Evolutionary conservation across 2,113 vertebrate species (phyloP), one percentile per base, ranked within the genome.

Genomic region (Atrichornis clamosus): DNA sequence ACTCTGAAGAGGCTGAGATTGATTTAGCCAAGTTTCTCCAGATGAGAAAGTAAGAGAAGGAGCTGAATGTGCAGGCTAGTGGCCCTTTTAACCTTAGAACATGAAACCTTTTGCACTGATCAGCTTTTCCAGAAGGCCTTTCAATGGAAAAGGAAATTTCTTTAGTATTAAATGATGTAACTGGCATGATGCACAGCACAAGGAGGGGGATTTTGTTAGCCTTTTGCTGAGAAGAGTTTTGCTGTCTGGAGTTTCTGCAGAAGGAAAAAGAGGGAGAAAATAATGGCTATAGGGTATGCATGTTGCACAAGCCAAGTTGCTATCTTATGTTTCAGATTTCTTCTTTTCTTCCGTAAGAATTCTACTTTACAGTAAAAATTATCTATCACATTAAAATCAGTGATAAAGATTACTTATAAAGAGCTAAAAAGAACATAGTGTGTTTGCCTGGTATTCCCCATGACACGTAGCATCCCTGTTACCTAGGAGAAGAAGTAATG

Each of bases 401-500:
- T 92, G 49, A 30, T 52, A 83, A 90, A 32, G 33, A 22, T 95
- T 95, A 68, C 67, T 89, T 91, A 52, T 30, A 83, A 60, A 90
- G 77, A 95, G 42, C 47, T 88, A 81, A 59, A 58, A 97, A 95
- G 53, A 91, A 82, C n/a, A 87, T 32, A 83, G 79, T 88, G 77
- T 56, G 32, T 96, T 89, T 94, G 80, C 74, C 72, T 77, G 18
- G 13, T 89, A 62, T 90, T 75, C 58, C 30, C 79, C 47, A 84
- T 6, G 35, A 82, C 49, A 79, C 27, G 77, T 68, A 86, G 28
- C 47, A 74, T 94, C 47, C 55, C 52, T 96, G 91, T 97, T 98
- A 97, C 96, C 95, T 97, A 94, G 85, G 90, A 97, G 89, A 97
- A 65, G 52, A 96, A 96, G 13, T 20, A 83, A 69, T 75, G 15